Evolutionary conservation across 2,113 vertebrate genomes (phyloP), one percentile per base, ranked within the genome.

Genomic region (Chrysemys picta): DNA sequence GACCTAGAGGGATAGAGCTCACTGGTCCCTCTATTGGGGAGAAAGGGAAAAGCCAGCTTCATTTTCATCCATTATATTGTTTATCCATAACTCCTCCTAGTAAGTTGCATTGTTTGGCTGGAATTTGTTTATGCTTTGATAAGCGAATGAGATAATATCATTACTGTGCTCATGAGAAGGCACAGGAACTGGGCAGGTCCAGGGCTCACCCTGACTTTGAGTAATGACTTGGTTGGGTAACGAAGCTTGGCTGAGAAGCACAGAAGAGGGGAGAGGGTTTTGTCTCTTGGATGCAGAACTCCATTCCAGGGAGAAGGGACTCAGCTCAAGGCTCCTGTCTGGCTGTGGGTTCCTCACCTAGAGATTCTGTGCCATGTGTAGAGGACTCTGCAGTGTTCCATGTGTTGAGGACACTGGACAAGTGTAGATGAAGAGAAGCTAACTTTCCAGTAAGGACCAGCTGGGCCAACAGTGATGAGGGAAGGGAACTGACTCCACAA

Each of bases 301-400:
- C 10, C 35, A 56, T 79, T 91, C 8, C n/a, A 81, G 16, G 25
- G 29, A 45, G 27, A 5, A 84, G 8, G 87, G 87, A 49, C n/a
- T 87, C n/a, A 22, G 89, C 83, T 89, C 38, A 78, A 95, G 81
- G 69, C 29, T 79, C 27, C 42, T 85, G 88, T 91, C 93, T 3
- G 0, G 27, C 54, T 2, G 57, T 69, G 81, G 69, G 75, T 84
- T 82, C 22, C 2, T 42, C 19, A 13, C 42, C 35, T 90, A 31
- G n/a, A 79, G 31, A 25, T 24, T 78, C 10, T 90, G 24, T 59
- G 42, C 49, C 45, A 13, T 29, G 19, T 2, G 5, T 21, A 78
- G 52, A 80, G 5, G 45, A 93, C 59, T 24, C 76, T 84, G 45
- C n/a, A 85, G 19, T 90, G 24, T 59, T 31, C 49, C 45, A 13